Percentiles rank a stretch among this genome's conserved stretches.
These are phyloP conservation scores for Anguilla megastoma DNA, from an alignment of 2,797 vertebrate genomes.

Conservation along the genomic window DNA sequence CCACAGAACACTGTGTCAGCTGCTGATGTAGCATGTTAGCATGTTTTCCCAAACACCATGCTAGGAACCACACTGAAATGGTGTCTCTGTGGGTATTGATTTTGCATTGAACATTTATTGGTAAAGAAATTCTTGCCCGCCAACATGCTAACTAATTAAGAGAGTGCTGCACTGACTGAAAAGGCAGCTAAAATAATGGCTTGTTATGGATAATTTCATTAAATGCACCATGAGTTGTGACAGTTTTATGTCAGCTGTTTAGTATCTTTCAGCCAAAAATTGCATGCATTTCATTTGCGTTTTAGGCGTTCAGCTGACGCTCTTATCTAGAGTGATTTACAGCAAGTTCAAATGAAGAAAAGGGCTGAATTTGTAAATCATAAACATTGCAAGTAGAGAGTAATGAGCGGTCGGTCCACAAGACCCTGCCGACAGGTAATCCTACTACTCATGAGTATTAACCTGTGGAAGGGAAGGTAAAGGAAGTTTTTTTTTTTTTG, in stretches of 20 bases:
- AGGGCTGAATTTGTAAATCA: too few relatives aligned
- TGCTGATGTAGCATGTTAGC: not conserved
- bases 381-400: too few relatives aligned
- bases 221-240: constrained; percentile 1
- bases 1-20: not conserved
- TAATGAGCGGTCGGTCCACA: too few relatives aligned
- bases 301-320: not conserved
- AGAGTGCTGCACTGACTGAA: not conserved
- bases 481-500: too few relatives aligned
- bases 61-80: not conserved
- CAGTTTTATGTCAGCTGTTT: not conserved
- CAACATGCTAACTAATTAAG: constrained; percentile 5
- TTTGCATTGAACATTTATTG: constrained; percentile 12
- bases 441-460: too few relatives aligned
- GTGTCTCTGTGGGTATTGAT: not conserved
- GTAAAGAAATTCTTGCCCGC: not conserved
- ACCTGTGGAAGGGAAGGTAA: too few relatives aligned
- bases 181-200: not conserved
- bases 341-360: too few relatives aligned
- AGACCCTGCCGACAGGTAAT: too few relatives aligned
- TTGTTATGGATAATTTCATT: not conserved
- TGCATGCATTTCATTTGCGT: not conserved
- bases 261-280: not conserved
- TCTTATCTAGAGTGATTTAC: too few relatives aligned
- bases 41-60: not conserved